These are phyloP conservation scores for Pectinophora gossypiella DNA, from an alignment of 1,140 invertebrate species.

Conservation along the genomic window DNA sequence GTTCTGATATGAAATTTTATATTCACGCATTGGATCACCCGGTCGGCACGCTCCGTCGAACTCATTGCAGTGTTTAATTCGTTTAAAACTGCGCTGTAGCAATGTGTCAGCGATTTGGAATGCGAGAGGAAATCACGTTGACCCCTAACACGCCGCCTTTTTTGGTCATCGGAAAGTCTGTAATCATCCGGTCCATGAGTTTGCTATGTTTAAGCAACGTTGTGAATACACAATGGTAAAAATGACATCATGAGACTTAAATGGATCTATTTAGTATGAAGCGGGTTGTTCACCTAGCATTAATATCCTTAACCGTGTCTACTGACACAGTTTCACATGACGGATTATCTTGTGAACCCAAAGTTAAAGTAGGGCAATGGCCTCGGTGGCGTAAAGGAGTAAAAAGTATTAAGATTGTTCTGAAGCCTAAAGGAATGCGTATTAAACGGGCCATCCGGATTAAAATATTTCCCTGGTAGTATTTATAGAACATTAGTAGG, in stretches of 20 bases:
- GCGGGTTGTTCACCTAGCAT: constrained; percentile 27
- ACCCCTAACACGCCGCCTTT: constrained; percentile 62
- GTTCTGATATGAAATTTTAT: constrained; percentile 49
- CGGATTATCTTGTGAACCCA: constrained; percentile 31
- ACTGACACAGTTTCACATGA: constrained; percentile 41
- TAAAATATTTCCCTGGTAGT: constrained; percentile 68
- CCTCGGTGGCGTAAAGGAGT: constrained; percentile 24
- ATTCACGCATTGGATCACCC: constrained; percentile 53
- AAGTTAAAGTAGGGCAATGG: constrained; percentile 37
- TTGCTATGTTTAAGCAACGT: constrained; percentile 24
- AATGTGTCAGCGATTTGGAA: constrained; percentile 62
- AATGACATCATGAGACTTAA: constrained; percentile 15
- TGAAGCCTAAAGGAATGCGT: constrained; percentile 54
- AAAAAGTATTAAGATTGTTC: constrained; percentile 44
- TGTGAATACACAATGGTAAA: background rate
- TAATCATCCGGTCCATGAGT: constrained; percentile 43
- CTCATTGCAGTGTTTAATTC: constrained; percentile 52
- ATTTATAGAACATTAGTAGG: constrained; percentile 66
- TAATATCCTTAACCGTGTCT: constrained; percentile 28
- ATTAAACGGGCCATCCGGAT: constrained; percentile 67
- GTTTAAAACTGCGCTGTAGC: constrained; percentile 49
- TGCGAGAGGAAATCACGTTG: constrained; percentile 67
- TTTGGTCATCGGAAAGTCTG: constrained; percentile 50
- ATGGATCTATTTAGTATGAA: constrained; percentile 3
- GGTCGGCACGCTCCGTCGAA: constrained; percentile 48